These are phyloP conservation scores for Drosophila merina DNA, from an alignment of 2,888 invertebrate species.

Conservation along the genomic window DNA sequence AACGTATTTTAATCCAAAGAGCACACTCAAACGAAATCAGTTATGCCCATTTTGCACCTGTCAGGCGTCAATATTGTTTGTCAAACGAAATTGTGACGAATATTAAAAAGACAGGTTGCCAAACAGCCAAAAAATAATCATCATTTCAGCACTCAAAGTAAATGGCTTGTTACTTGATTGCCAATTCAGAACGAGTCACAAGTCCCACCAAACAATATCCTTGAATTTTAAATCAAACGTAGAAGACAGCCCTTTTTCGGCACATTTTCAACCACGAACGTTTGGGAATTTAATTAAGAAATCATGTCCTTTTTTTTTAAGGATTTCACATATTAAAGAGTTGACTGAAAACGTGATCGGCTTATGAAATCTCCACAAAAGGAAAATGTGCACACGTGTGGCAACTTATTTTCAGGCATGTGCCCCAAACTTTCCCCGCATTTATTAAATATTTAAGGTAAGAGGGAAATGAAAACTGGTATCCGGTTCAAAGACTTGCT, in stretches of 20 bases:
- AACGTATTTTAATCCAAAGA: slow-evolving; percentile 39
- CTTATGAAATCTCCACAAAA: slow-evolving; percentile 6
- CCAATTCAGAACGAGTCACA: not conserved
- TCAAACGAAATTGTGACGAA: slow-evolving; percentile 1
- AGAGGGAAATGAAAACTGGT: not conserved
- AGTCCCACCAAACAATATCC: not conserved
- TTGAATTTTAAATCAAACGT: not conserved
- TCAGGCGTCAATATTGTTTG: slow-evolving; percentile 20
- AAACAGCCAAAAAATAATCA: slow-evolving; percentile 1
- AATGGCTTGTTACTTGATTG: not conserved
- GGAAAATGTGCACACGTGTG: not conserved
- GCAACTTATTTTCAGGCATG: not conserved
- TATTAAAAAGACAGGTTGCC: not conserved
- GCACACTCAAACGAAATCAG: slow-evolving; percentile 15
- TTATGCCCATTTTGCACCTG: slow-evolving; percentile 35
- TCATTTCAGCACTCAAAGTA: not conserved
- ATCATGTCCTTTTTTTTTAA: slow-evolving; percentile 11
- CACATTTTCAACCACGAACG: slow-evolving; percentile 4
- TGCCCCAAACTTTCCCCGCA: too few species aligned
- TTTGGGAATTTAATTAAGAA: slow-evolving; percentile 21
- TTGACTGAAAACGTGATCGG: slow-evolving; percentile 27
- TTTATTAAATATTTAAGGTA: slow-evolving; percentile 2
- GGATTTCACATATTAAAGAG: slow-evolving; percentile 27
- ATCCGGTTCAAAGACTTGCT: slow-evolving; percentile 5
- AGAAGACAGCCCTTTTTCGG: not conserved